phyloP scores from a whole-genome alignment of 53 echinoderm and acorn worm genomes.

The Paracentrotus lividus region DNA sequence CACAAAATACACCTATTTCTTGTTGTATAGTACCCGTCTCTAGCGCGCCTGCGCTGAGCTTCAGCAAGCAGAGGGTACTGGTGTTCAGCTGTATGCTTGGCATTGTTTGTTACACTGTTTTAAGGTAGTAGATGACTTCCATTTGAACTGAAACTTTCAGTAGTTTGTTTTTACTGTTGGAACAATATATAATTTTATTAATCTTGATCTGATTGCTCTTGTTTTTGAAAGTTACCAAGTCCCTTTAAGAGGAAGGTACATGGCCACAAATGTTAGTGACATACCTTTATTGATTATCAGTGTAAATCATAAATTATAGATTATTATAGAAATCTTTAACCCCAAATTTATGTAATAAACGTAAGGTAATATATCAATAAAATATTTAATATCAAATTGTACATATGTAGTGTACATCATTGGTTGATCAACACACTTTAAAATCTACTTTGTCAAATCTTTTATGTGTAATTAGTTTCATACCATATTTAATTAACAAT shows the following conservation, averaged over 20 bases:
- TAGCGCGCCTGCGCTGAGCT: no score
- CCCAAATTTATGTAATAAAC: neutral
- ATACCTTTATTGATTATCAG: neutral
- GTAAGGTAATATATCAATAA: neutral
- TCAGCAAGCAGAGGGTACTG: no score
- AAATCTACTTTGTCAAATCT: neutral
- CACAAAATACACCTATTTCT: no score
- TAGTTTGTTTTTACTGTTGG: no score
- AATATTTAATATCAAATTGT: neutral
- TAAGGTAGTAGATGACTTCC: no score
- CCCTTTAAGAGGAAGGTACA: neutral
- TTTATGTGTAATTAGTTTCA: neutral
- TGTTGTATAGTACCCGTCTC: no score
- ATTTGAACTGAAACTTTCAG: no score
- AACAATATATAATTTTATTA: no score
- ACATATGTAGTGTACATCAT: neutral
- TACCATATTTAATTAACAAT: neutral
- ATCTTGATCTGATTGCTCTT: no score
- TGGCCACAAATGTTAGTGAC: neutral
- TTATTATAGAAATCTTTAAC: neutral
- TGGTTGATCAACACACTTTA: neutral
- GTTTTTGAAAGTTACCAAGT: no score
- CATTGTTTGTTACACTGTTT: no score
- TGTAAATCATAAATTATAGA: neutral
- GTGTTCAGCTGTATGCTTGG: no score